phyloP scores from a whole-genome alignment of 2,888 invertebrate genomes.

The Stramonita haemastoma region DNA sequence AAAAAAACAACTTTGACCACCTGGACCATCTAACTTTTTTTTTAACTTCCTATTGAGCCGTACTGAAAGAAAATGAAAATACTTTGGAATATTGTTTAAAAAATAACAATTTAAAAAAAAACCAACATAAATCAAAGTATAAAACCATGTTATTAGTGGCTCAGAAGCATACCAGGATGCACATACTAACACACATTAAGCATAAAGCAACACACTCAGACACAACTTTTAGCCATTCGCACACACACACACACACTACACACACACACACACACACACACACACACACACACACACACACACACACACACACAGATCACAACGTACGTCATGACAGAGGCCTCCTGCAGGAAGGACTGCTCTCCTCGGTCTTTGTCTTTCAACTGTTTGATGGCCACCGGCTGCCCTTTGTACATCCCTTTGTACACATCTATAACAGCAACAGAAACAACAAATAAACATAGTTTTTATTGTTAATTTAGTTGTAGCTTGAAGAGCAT shows the following conservation, averaged over 20 bases:
- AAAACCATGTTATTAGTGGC: too few relatives aligned
- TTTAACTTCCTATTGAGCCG: too few relatives aligned
- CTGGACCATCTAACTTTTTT: too few relatives aligned
- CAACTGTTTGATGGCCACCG: slow-evolving; percentile 96
- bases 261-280: neutral
- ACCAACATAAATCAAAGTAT: too few relatives aligned
- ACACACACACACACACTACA: slow-evolving; percentile 19
- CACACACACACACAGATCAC: neutral
- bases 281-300: neutral
- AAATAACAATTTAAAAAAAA: too few relatives aligned
- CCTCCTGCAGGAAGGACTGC: slow-evolving; percentile 95
- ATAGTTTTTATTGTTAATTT: neutral
- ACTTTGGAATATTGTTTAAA: too few relatives aligned
- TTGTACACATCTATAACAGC: slow-evolving; percentile 29
- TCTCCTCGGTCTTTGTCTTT: slow-evolving; percentile 95
- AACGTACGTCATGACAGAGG: slow-evolving; percentile 97
- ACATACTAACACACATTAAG: too few relatives aligned
- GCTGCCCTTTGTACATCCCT: slow-evolving; percentile 86
- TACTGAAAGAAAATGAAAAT: too few relatives aligned
- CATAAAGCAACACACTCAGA: too few relatives aligned
- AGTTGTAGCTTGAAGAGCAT: too few relatives aligned
- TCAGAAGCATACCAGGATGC: too few relatives aligned
- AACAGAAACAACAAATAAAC: neutral
- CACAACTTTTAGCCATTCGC: neutral
- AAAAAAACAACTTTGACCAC: too few relatives aligned